Base-by-base conservation (phyloP, 1,140 invertebrate species). In the Vanessa atalanta region DNA sequence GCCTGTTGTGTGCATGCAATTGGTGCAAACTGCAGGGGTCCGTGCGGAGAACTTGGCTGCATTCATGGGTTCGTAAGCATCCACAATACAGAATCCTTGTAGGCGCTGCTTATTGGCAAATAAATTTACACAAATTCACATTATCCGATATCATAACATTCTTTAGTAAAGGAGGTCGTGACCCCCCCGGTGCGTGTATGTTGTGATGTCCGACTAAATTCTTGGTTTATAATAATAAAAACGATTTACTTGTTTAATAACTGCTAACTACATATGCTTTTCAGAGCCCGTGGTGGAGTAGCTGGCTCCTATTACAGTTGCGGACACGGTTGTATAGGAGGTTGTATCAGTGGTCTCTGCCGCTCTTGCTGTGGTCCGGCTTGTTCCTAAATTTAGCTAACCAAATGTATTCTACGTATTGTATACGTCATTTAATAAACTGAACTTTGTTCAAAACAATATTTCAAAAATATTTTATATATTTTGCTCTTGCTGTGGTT, bases 281-380 rank as follows among this genome's bases (percentile, higher is more conserved):
- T 0, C 79, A 92, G 90, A 14, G 83, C 85, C 12, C 82, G 88
- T 2, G 80, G 87, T 15, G 90, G 88, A 3, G 79, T 84, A 1
- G 90, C 90, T 0, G 88, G 88, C 1, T 92, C 90, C 9, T 92
- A 81, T 81, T 92, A 79, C 76, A 87, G 82, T 72, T 92, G 88
- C 69, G 88, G 88, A 0, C 82, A 92, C 69, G 90, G 86, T 0
- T 90, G 88, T 48, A 86, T 92, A 48, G 90, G 88, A 3, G 90
- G 88, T 43, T 92, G 88, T 65, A 88, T 76, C 14, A 72, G 88
- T 37, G 88, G 90, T 6, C 78, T 92, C 0, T 90, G 90, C 69
- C 82, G 77, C 0, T 82, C 79, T 8, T 92, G 88, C 68, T 90
- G 88, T 65, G 90, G 89, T 11, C 69, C 74, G 11, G 65, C 74